Conservation (phyloP, 2,797 vertebrate species). For the Acestrorhynchus altus region DNA sequence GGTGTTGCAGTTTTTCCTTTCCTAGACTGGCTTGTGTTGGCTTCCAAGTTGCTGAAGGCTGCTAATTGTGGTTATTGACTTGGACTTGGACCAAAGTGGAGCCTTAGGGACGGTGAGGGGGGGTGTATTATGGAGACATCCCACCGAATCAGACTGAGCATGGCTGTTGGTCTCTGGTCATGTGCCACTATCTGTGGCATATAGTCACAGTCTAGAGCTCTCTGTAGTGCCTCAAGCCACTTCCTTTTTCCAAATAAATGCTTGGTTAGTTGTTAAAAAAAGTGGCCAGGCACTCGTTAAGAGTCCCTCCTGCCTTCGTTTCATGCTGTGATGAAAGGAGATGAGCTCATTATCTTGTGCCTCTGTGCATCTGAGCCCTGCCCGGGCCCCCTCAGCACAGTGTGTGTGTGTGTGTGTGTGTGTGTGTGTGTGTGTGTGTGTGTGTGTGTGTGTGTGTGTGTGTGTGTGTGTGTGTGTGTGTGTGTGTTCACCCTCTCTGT, state of each 20-base stretch:
- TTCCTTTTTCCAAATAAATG: slow-evolving; percentile 21
- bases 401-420: slow-evolving; percentile 11
- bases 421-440: background rate
- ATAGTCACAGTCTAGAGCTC: slow-evolving; percentile 69
- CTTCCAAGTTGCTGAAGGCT: slow-evolving; percentile 14
- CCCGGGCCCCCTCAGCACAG: background rate
- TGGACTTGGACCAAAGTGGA: slow-evolving; percentile 39
- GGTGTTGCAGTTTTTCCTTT: slow-evolving; percentile 27
- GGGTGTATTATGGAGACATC: slow-evolving; percentile 51
- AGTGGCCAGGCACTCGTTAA: slow-evolving; percentile 30
- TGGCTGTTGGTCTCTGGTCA: slow-evolving; percentile 62
- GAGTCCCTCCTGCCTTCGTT: slow-evolving; percentile 36
- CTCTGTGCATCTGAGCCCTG: slow-evolving; percentile 22
- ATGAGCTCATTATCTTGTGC: slow-evolving; percentile 64
- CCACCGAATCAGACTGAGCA: slow-evolving; percentile 65
- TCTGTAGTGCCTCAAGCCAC: slow-evolving; percentile 64
- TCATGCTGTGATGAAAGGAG: slow-evolving; percentile 48
- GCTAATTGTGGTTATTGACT: slow-evolving; percentile 58
- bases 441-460: background rate
- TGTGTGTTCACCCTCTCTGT: background rate
- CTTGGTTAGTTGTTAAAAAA: slow-evolving; percentile 23
- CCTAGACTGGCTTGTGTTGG: slow-evolving; percentile 2
- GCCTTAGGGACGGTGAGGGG: slow-evolving; percentile 40
- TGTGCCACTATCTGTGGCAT: slow-evolving; percentile 50
- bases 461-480: slow-evolving; percentile 7